Conservation (phyloP, 1,140 invertebrate species). For the Leptestheria dahalacensis region DNA sequence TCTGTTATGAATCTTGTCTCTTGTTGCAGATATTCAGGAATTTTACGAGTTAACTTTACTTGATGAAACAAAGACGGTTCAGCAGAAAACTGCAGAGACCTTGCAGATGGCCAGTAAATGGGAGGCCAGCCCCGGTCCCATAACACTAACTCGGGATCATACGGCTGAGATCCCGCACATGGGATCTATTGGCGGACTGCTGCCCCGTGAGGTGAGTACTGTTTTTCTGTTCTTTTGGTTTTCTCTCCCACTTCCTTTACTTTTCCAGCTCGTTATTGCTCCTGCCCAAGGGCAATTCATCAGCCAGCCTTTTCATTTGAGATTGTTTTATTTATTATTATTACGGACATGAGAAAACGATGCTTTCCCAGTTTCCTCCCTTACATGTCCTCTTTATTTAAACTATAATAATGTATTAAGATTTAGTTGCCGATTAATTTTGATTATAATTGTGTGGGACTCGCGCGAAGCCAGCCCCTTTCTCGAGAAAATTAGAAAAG, state of each 20-base stretch:
- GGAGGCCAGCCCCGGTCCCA: slow-evolving; percentile 57
- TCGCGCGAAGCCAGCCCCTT: slow-evolving; percentile 8
- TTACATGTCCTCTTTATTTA: no score
- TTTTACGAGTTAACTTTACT: slow-evolving; percentile 93
- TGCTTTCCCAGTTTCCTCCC: no score
- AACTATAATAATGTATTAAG: no score
- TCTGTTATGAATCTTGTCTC: neutral
- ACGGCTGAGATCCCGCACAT: neutral
- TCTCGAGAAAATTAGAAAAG: slow-evolving; percentile 13
- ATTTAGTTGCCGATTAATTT: no score
- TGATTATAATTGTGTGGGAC: slow-evolving; percentile 4
- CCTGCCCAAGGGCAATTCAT: no score
- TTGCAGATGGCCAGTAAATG: slow-evolving; percentile 90
- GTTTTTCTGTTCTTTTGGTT: neutral
- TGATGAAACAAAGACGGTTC: slow-evolving; percentile 84
- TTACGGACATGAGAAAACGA: no score
- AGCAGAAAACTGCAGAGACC: slow-evolving; percentile 90
- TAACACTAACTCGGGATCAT: slow-evolving; percentile 16
- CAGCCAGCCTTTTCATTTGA: no score
- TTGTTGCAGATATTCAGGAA: slow-evolving; percentile 89
- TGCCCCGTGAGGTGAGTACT: slow-evolving; percentile 43
- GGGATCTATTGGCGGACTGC: neutral
- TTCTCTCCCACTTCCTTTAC: no score
- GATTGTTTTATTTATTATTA: no score
- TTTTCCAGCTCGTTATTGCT: no score